Conservation (phyloP, 1,140 invertebrate species). For the Tribolium madens region DNA sequence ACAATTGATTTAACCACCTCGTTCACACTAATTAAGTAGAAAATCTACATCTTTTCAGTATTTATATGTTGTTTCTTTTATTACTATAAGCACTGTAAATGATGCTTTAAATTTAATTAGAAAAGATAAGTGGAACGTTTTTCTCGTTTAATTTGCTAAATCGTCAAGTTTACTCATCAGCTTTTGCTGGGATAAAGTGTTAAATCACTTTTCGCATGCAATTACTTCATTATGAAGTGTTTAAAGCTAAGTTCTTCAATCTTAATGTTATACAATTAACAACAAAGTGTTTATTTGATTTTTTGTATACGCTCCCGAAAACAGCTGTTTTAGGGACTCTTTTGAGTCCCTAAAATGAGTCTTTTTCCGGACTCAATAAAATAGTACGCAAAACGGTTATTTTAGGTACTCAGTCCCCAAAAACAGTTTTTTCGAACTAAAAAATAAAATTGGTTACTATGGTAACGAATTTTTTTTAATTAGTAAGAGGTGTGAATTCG, state of each 20-base stretch:
- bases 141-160: not conserved
- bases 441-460: too few species aligned
- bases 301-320: too few species aligned
- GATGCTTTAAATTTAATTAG: not conserved
- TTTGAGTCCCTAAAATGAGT: too few species aligned
- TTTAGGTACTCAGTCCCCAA: too few species aligned
- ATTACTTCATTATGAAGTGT: not conserved
- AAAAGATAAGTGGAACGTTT: not conserved
- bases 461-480: too few species aligned
- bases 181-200: not conserved
- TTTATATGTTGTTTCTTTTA: not conserved
- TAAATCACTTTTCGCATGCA: not conserved
- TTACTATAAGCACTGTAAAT: not conserved
- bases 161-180: not conserved
- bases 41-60: conserved; percentile 8
- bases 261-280: too few species aligned
- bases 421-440: too few species aligned
- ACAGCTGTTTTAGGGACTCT: too few species aligned
- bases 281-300: too few species aligned
- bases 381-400: too few species aligned
- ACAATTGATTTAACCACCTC: conserved; percentile 7
- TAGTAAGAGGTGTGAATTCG: too few species aligned
- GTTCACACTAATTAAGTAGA: conserved; percentile 10
- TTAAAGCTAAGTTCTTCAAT: not conserved
- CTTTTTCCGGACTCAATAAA: too few species aligned